These are phyloP conservation scores for Yponomeuta evonymella DNA, from an alignment of 2,888 invertebrate species.

Conservation along the genomic window DNA sequence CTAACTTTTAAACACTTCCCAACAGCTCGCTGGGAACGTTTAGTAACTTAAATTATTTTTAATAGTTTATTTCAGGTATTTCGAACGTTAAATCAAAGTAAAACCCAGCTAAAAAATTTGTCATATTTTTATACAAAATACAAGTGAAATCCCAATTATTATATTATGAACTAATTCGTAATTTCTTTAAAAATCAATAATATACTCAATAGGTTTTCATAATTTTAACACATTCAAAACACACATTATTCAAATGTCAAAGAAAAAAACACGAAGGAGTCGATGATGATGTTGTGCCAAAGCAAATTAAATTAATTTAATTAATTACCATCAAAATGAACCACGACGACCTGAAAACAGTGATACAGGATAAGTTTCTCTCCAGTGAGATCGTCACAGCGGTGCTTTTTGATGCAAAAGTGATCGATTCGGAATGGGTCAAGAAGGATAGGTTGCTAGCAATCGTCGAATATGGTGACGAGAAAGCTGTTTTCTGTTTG, in stretches of 20 bases:
- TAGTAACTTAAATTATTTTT: not conserved
- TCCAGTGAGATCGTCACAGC: slow-evolving; percentile 67
- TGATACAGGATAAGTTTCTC: slow-evolving; percentile 69
- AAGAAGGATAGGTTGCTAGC: slow-evolving; percentile 65
- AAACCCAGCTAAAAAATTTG: too few species aligned
- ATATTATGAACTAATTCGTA: too few species aligned
- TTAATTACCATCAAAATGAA: slow-evolving; percentile 48
- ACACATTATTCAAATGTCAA: slow-evolving; percentile 5
- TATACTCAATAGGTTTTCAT: not conserved
- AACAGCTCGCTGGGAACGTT: not conserved
- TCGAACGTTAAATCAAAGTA: too few species aligned
- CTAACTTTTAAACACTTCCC: not conserved
- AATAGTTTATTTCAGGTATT: too few species aligned
- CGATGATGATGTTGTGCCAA: slow-evolving; percentile 14
- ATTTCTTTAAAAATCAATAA: too few species aligned
- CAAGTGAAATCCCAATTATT: too few species aligned
- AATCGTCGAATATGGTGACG: slow-evolving; percentile 68
- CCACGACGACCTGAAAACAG: slow-evolving; percentile 65
- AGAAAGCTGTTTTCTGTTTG: slow-evolving; percentile 71
- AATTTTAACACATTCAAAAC: slow-evolving; percentile 1
- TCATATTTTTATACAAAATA: too few species aligned
- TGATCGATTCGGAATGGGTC: slow-evolving; percentile 65
- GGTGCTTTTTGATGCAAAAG: slow-evolving; percentile 64
- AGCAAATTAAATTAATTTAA: slow-evolving; percentile 4
- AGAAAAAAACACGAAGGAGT: slow-evolving; percentile 1